Percentiles rank a stretch among this genome's conserved stretches.
Conservation (phyloP, 2,113 vertebrate genomes). For the Ochotona curzoniae region DNA sequence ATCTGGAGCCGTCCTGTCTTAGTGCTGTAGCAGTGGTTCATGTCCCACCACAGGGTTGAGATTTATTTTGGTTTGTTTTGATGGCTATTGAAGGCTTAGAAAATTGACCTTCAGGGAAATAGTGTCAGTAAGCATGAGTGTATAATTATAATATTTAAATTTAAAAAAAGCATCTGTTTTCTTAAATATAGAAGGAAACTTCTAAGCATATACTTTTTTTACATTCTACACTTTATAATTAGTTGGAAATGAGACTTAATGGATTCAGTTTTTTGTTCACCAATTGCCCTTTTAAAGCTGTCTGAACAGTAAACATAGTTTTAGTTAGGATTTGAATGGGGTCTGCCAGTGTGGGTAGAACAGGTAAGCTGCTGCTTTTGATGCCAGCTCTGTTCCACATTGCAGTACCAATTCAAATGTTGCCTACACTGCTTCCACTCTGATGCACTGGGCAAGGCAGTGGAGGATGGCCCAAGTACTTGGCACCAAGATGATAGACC, state of each 20-base stretch:
- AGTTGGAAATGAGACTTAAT: slow-evolving; percentile 31
- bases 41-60: background rate
- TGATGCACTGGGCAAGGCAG: no score
- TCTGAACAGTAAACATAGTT: slow-evolving; percentile 38
- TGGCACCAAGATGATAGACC: no score
- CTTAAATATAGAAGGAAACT: slow-evolving; percentile 18
- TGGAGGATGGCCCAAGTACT: no score
- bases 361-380: no score
- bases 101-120: slow-evolving; percentile 12
- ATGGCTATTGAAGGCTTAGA: background rate
- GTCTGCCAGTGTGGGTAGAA: no score
- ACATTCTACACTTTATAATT: slow-evolving; percentile 33
- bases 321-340: slow-evolving; percentile 38
- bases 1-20: no score
- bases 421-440: no score
- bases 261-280: background rate
- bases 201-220: background rate
- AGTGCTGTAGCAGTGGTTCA: background rate
- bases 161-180: background rate
- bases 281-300: slow-evolving; percentile 39
- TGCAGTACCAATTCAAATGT: no score
- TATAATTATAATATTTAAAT: background rate
- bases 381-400: no score
- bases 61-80: background rate
- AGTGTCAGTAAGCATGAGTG: background rate